A percentile compares a stretch with the other conserved stretches of the same genome.
phyloP scores from a whole-genome alignment of 92 coral and sea anemone species.

The Palythoa grandiflora region DNA sequence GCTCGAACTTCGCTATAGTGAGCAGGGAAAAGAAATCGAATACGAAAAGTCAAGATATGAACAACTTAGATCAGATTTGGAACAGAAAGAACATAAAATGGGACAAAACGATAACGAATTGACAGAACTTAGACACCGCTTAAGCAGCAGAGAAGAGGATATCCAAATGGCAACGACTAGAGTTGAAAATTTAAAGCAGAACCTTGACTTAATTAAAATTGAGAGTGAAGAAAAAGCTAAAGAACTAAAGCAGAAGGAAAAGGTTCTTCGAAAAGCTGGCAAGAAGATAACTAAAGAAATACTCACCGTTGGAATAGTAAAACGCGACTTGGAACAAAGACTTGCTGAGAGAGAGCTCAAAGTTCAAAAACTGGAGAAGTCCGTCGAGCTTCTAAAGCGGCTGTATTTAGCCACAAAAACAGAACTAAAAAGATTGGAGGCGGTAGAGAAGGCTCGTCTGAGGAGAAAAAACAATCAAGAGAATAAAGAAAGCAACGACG shows the following conservation, averaged over 20 bases:
- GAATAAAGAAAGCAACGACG: slow-evolving; percentile 28
- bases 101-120: slow-evolving; percentile 57
- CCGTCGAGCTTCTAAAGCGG: slow-evolving; percentile 70
- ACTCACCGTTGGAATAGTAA: slow-evolving; percentile 43
- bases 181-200: slow-evolving; percentile 36
- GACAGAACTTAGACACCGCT: slow-evolving; percentile 22
- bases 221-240: slow-evolving; percentile 43
- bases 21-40: slow-evolving; percentile 37
- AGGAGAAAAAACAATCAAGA: slow-evolving; percentile 45
- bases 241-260: slow-evolving; percentile 36
- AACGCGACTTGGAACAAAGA: slow-evolving; percentile 44
- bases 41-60: slow-evolving; percentile 33
- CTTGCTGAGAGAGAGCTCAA: slow-evolving; percentile 67
- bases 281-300: slow-evolving; percentile 35
- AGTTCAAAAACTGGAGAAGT: slow-evolving; percentile 55
- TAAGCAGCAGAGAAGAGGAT: slow-evolving; percentile 36
- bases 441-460: slow-evolving; percentile 57
- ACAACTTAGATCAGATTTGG: slow-evolving; percentile 40
- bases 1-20: slow-evolving; percentile 12
- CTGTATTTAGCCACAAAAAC: slow-evolving; percentile 70
- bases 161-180: slow-evolving; percentile 45
- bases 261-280: slow-evolving; percentile 43
- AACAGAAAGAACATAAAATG: slow-evolving; percentile 65
- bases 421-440: slow-evolving; percentile 76
- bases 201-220: slow-evolving; percentile 22